Evolutionary conservation across 2,113 vertebrate species (phyloP), one percentile per base, ranked within the genome.

Genomic region (Ammodytes marinus): DNA sequence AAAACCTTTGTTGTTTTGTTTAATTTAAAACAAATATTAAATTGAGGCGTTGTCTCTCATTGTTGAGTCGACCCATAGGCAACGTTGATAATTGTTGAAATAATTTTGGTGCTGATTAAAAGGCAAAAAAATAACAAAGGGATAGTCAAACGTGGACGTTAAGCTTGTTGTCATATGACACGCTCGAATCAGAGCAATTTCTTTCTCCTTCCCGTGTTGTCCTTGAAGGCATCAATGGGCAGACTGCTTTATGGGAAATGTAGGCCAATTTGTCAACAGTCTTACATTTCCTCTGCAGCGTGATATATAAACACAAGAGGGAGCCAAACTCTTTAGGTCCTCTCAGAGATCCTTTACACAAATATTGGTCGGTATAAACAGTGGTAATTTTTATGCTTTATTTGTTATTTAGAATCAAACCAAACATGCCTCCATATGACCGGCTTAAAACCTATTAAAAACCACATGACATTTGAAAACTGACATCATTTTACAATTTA

Each of bases 221-320:
- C 2, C 0, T 0, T 45, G 39, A 88, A 88, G 3, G 40, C 37
- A 53, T 66, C 43, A 46, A 0, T 14, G 11, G 1, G 40, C 0
- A 2, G 0, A 27, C 0, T 77, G 79, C 39, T 76, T 69, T 43
- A 1, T 80, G 77, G 87, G 89, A 80, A 80, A 47, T 78, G 72
- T 75, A 86, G 83, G 76, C 17, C 3, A 12, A 4, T 49, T 15
- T 1, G 37, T 43, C 6, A 61, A 6, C 10, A 35, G 0, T 12
- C 2, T 8, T 11, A 42, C 35, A 10, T 49, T 9, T 54, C 13
- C 13, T 37, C 8, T 53, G 54, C 69, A 54, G n/a, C 27, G 49
- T 69, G 55, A 53, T 10, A 55, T n/a, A 7, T 45, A 35, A 75
- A 64, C 84, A 88, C 79, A 74, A 77, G 89, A 79, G 89, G 86